A percentile compares a stretch with the other conserved stretches of the same genome.
Evolutionary conservation across 2,888 invertebrate genomes (phyloP).

Genomic region (Cantharis rustica): DNA sequence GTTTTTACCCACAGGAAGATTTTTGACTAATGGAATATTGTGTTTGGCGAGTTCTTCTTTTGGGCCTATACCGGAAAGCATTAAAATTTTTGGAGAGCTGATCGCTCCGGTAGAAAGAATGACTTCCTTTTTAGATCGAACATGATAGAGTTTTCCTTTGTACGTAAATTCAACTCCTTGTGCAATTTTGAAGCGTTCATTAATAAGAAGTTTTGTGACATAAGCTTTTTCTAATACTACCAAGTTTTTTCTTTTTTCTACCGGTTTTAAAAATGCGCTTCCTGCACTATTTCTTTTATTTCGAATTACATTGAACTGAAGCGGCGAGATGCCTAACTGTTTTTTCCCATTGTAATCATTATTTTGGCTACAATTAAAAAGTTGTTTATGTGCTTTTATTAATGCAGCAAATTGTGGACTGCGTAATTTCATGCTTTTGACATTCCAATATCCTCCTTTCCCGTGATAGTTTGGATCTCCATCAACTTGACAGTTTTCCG

Average conservation of each 20-base stretch:
- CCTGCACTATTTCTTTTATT: neutral
- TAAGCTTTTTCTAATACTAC: slow-evolving; percentile 61
- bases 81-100: neutral
- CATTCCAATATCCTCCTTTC: slow-evolving; percentile 60
- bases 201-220: slow-evolving; percentile 64
- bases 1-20: neutral
- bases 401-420: slow-evolving; percentile 53
- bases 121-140: neutral
- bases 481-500: slow-evolving; percentile 51
- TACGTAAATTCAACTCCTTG: slow-evolving; percentile 55
- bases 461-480: slow-evolving; percentile 61
- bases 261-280: slow-evolving; percentile 61
- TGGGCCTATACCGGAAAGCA: neutral
- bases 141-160: slow-evolving; percentile 13
- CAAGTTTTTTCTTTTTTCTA: slow-evolving; percentile 62
- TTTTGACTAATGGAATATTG: neutral
- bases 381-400: slow-evolving; percentile 51
- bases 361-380: slow-evolving; percentile 49
- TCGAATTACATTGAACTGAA: neutral
- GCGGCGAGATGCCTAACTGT: neutral
- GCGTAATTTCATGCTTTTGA: slow-evolving; percentile 65
- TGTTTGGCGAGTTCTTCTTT: neutral
- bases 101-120: neutral
- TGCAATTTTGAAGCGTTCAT: slow-evolving; percentile 52
- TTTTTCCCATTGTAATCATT: neutral